Base-by-base conservation (phyloP, 2,888 invertebrate species). In the Zygogramma bicolorata region DNA sequence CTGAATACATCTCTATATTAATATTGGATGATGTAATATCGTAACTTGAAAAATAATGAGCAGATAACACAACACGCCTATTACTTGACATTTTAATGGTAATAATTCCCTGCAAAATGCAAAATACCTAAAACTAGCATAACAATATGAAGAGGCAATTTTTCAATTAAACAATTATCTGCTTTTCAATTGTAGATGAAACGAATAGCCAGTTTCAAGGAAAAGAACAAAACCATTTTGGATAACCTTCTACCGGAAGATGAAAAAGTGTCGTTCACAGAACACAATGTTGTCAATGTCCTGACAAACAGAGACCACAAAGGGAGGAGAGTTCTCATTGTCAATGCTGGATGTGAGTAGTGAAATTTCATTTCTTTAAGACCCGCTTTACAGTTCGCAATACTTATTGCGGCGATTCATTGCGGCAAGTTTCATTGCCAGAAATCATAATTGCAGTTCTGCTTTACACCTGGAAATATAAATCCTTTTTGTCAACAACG, bases 221-320 rank as follows among this genome's bases (percentile, higher is more conserved):
- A 91, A 59, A 93, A 93, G 77, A 89, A 95, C 83, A 91, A 91
- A 1, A 83, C 88, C 0, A 85, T 94, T 0, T 85, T 95, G 46
- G 90, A 91, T 0, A 91, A 92, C 40, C 85, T 95, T 66, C 84
- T 92, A 82, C 93, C 95, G 0, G 89, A 89, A 20, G 90, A 93
- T 60, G 93, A 95, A 82, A 90, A 90, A 83, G 88, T 88, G 0
- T 90, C 93, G 6, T 91, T 95, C 82, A 86, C 91, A n/a, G 90
- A 94, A 25, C 90, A 93, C 84, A 91, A 92, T 78, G 91, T 94
- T 0, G 93, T 94, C 6, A 95, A 95, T 83, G 95, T 95, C 2
- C 84, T 95, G 75, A 93, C 91, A 79, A 90, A 92, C 70, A 90
- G 93, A 49, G 95, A 95, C 85, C 92, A 94, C 79, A 90, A 92